These are phyloP conservation scores for zebrafish (Danio rerio) DNA, from an alignment of 2,113 vertebrate species.

Conservation along the genomic window GRCz12tu NC_133184.1:23424501-23425000, in stretches of 20 bases:
- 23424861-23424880: background rate
- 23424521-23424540: too few relatives aligned
- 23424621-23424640: background rate
- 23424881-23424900: background rate
- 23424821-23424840: too few relatives aligned
- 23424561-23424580: too few relatives aligned
- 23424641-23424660: background rate
- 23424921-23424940: too few relatives aligned
- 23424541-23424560: too few relatives aligned
- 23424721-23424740: slow-evolving; percentile 91
- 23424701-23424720: slow-evolving; percentile 95
- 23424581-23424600: background rate
- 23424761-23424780: slow-evolving; percentile 93
- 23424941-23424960: too few relatives aligned
- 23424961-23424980: too few relatives aligned
- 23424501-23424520: background rate
- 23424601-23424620: background rate
- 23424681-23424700: slow-evolving; percentile 97
- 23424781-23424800: slow-evolving; percentile 89
- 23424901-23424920: background rate
- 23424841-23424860: background rate
- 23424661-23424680: slow-evolving; percentile 82
- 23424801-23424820: slow-evolving; percentile 51
- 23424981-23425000: too few relatives aligned
- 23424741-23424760: slow-evolving; percentile 93